Percentiles rank a stretch among this genome's conserved stretches.
phyloP scores from a whole-genome alignment of 2,888 invertebrate species.

The Parascotia fuliginaria region DNA sequence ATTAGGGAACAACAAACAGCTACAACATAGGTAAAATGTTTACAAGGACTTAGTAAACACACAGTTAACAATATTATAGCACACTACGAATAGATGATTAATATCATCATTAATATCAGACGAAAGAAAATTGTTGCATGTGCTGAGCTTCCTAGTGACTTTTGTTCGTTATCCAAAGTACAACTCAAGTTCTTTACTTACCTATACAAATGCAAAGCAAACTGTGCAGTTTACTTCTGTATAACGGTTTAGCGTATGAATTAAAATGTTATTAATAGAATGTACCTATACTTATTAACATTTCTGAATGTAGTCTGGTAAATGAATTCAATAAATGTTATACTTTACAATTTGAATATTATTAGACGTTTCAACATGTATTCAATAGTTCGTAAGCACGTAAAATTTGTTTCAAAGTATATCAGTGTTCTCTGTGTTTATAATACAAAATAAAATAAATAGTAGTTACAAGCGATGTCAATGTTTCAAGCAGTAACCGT shows the following conservation, averaged over 20 bases:
- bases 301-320: conserved; percentile 31
- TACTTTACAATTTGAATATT: conserved; percentile 10
- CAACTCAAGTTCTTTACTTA: neutral
- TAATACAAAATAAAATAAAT: conserved; percentile 15
- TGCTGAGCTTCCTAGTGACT: no score
- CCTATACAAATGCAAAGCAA: no score
- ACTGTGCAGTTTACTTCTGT: no score
- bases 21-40: no score
- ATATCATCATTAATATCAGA: no score
- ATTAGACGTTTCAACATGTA: conserved; percentile 27
- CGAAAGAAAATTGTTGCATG: no score
- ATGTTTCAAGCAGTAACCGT: conserved; percentile 31
- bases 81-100: no score
- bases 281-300: conserved; percentile 1
- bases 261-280: neutral
- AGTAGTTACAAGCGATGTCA: conserved; percentile 33
- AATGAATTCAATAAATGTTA: conserved; percentile 6
- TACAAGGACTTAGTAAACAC: no score
- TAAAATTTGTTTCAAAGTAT: conserved; percentile 14
- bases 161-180: neutral
- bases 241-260: neutral
- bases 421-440: conserved; percentile 18
- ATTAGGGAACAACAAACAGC: no score
- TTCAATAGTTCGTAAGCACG: conserved; percentile 30
- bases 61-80: no score